Evolutionary conservation across 2,888 invertebrate genomes (phyloP), one percentile per base, ranked within the genome.

Genomic region (Chrysolina oricalcia): DNA sequence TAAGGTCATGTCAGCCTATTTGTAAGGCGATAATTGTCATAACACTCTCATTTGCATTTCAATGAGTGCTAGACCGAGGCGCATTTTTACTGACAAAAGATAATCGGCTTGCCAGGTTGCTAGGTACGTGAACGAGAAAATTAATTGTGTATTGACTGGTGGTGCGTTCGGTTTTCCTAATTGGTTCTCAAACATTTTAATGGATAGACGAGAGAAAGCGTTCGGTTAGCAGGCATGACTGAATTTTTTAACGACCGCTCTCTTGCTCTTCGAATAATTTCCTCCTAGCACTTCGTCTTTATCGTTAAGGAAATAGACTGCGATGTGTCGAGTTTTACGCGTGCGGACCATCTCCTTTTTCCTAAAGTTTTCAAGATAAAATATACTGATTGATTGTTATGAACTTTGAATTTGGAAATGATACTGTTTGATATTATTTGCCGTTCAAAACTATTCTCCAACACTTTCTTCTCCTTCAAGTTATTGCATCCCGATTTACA

Each of bases 11-110:
- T 78, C 78, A 77, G 78, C 77, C 83, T 81, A 82, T 83, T 82
- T 81, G 80, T 78, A 80, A 82, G 80, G 82, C 82, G 84, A 82
- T 84, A 84, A 84, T 84, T 84, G 83, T 82, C 82, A 80, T 82
- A 82, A 81, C 81, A 80, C 77, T 78, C 81, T 83, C 82, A 83
- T 84, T 84, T 84, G 82, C 83, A 84, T 84, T 82, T 84, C 80
- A 82, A 83, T 83, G 80, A 81, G 78, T 62, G 62, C 59, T 70
- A 46, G 73, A 67, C 59, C 35, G 73, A 74, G 77, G 64, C 68
- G 71, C 48, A 64, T 72, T 75, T 72, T 72, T 73, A 70, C 72
- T 68, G 66, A 72, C 72, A 48, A 70, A 73, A 73, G 70, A 73
- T 70, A 70, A 66, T 35, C 75, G 62, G 66, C 68, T 66, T 53